These are phyloP conservation scores for Ormyrus pomaceus DNA, from an alignment of 2,888 invertebrate species.

Conservation along the genomic window DNA sequence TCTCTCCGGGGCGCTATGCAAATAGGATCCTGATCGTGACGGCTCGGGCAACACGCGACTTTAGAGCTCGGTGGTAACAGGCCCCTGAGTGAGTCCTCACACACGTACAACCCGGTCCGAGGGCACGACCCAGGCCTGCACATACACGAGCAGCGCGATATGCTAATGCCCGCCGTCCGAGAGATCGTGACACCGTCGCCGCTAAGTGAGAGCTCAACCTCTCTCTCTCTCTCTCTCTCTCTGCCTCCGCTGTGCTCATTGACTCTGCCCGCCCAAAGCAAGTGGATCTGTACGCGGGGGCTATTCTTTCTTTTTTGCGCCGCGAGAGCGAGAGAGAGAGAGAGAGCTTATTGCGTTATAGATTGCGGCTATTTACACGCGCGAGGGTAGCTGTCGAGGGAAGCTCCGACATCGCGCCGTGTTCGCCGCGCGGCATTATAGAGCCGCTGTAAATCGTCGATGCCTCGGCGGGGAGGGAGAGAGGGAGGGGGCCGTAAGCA, in stretches of 20 bases:
- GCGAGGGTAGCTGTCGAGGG: neutral
- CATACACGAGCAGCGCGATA: slow-evolving; percentile 64
- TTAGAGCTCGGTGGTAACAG: slow-evolving; percentile 62
- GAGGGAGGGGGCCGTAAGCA: too few relatives aligned
- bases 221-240: slow-evolving; percentile 54
- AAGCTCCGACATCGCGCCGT: neutral
- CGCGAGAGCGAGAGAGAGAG: neutral
- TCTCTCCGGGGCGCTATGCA: slow-evolving; percentile 71
- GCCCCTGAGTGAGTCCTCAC: slow-evolving; percentile 63
- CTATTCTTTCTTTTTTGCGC: too few relatives aligned
- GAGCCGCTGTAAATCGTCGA: too few relatives aligned
- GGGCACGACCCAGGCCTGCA: slow-evolving; percentile 65
- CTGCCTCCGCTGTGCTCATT: slow-evolving; percentile 59
- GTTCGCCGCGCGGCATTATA: neutral
- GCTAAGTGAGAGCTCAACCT: slow-evolving; percentile 75
- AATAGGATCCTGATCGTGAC: slow-evolving; percentile 75
- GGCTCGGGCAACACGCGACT: slow-evolving; percentile 70
- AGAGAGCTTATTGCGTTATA: slow-evolving; percentile 33
- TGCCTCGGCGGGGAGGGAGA: neutral
- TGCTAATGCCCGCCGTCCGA: slow-evolving; percentile 69
- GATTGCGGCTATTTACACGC: slow-evolving; percentile 37
- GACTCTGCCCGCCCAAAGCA: slow-evolving; percentile 47
- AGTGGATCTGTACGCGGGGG: too few relatives aligned
- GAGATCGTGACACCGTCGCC: slow-evolving; percentile 73
- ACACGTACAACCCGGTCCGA: slow-evolving; percentile 12